phyloP scores from a whole-genome alignment of 2,888 invertebrate genomes.

The Mechanitis messenoides region DNA sequence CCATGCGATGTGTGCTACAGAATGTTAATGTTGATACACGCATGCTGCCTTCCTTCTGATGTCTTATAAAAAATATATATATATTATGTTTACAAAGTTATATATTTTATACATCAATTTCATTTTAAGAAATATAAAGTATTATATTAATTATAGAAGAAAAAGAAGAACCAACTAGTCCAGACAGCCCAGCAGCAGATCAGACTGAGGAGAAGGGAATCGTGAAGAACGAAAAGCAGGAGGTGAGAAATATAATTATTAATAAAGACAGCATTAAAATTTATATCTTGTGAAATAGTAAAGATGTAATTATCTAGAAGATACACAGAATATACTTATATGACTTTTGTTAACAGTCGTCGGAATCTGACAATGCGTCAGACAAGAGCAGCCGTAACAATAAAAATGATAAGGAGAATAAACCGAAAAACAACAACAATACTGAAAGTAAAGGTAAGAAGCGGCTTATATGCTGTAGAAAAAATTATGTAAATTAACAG shows the following conservation, averaged over 20 bases:
- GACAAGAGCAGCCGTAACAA: conserved; percentile 63
- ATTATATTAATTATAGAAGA: conserved; percentile 44
- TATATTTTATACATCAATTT: too few relatives aligned
- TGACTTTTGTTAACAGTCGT: conserved; percentile 48
- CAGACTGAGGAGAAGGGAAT: conserved; percentile 36
- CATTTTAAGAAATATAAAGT: too few relatives aligned
- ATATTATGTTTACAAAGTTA: background rate
- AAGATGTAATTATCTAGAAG: too few relatives aligned
- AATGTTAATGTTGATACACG: conserved; percentile 52
- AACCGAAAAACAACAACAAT: conserved; percentile 66
- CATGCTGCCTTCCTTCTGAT: conserved; percentile 67
- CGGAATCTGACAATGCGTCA: conserved; percentile 66
- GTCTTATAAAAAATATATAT: conserved; percentile 9
- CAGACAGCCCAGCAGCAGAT: conserved; percentile 46
- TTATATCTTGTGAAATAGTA: background rate
- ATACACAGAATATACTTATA: background rate
- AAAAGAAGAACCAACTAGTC: conserved; percentile 57
- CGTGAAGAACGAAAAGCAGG: conserved; percentile 64
- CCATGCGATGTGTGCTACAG: conserved; percentile 56
- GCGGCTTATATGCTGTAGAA: background rate
- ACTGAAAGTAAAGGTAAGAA: conserved; percentile 56
- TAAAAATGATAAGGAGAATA: conserved; percentile 67
- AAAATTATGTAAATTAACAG: background rate
- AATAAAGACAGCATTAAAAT: background rate
- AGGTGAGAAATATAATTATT: conserved; percentile 39